Base-by-base conservation (phyloP, 1,140 invertebrate species). In the Parapsyche elsis region DNA sequence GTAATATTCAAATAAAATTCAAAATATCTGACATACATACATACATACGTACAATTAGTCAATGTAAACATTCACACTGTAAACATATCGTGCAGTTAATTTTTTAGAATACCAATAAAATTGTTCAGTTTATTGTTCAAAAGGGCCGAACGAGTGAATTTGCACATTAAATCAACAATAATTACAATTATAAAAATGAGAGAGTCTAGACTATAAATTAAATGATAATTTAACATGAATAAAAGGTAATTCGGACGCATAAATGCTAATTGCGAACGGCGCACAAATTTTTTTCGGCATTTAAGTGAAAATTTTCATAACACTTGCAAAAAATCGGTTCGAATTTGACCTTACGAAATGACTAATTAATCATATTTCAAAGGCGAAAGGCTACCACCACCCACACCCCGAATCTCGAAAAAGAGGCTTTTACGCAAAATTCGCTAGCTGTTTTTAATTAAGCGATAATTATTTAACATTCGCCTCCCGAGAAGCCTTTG, bases 321-420 rank as follows among this genome's bases (percentile, higher is more conserved):
- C 30, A 38, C 16, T 61, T 4, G 21, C 64, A 10, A 67, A 67
- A 64, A 67, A 67, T 67, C 24, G 64, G 21, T 67, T 67, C 24
- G 64, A 67, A 67, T 67, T 67, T 26, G 64, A 67, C 64, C 64
- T 67, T 67, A 67, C 64, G 64, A 67, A 67, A 67, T 67, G 64
- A 67, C 64, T 67, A 67, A 67, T 67, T 67, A 67, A 67, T 67
- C 64, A 67, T 67, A 67, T 67, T 67, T 67, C 64, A 67, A 67
- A 67, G 64, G 64, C 64, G 23, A 67, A 23, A 67, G 21, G 23
- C 64, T 10, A 12, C 24, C 14, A 14, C 64, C 21, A 9, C 7
- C 59, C 64, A 30, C 14, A 21, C 24, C 23, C 10, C 12, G 10
- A 23, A 10, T 24, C 21, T 26, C 24, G 24, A 9, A 26, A 67